phyloP scores from a whole-genome alignment of 37 sponge, comb jelly and placozoan species.

The Chondrilla cf. caribensis region DNA sequence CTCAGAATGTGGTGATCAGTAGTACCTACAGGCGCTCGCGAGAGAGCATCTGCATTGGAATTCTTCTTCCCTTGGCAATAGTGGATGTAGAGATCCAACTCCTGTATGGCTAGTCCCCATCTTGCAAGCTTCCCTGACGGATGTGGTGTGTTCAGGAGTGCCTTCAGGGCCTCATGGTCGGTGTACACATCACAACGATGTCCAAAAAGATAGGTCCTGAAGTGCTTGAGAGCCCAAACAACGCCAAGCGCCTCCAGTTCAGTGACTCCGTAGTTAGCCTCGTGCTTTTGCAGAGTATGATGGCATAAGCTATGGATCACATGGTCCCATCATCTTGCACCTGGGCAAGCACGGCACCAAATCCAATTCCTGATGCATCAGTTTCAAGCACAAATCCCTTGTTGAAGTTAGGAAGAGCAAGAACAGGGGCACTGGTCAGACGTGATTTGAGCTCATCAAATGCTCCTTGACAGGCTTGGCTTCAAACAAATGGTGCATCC shows the following conservation, averaged over 20 bases:
- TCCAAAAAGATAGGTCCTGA: slow-evolving; percentile 55
- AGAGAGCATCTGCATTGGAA: slow-evolving; percentile 43
- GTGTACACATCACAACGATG: slow-evolving; percentile 42
- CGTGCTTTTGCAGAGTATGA: slow-evolving; percentile 39
- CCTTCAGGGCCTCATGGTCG: slow-evolving; percentile 55
- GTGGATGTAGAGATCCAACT: slow-evolving; percentile 20
- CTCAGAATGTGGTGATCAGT: too few relatives aligned
- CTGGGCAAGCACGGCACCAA: slow-evolving; percentile 54
- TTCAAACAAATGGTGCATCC: slow-evolving; percentile 38
- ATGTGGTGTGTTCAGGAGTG: slow-evolving; percentile 38
- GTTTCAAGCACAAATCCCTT: slow-evolving; percentile 39
- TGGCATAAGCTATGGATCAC: slow-evolving; percentile 41
- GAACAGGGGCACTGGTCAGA: slow-evolving; percentile 29
- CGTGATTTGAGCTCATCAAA: slow-evolving; percentile 39
- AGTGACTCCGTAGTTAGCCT: slow-evolving; percentile 43
- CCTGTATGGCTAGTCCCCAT: slow-evolving; percentile 52
- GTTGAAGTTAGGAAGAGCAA: slow-evolving; percentile 29
- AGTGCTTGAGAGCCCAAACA: slow-evolving; percentile 55
- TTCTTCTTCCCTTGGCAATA: slow-evolving; percentile 38
- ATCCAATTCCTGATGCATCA: slow-evolving; percentile 45
- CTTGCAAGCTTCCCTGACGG: slow-evolving; percentile 45
- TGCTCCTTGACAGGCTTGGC: slow-evolving; percentile 26
- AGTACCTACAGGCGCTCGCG: too few relatives aligned
- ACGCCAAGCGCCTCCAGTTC: slow-evolving; percentile 55
- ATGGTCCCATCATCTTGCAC: slow-evolving; percentile 25